Base-by-base conservation (phyloP, 2,113 vertebrate genomes). In the Mesoclemmys tuberculata region DNA sequence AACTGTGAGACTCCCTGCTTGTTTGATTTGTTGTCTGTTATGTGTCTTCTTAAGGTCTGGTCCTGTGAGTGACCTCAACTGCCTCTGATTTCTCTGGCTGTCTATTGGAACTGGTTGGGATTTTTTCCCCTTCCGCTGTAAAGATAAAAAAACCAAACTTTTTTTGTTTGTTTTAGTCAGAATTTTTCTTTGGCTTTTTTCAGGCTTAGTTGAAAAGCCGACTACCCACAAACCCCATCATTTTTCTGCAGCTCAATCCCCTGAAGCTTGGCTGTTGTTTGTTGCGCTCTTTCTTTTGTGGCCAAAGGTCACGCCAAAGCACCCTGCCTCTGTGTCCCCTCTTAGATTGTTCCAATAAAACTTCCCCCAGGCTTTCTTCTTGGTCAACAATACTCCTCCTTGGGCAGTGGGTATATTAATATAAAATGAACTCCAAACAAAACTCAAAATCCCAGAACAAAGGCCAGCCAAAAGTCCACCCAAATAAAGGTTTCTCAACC, bases 1-100 rank as follows among this genome's bases (percentile, higher is more conserved):
- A 74, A 9, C 79, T 52, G 6, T 58, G 27, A 44, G 18, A 78
- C 38, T 0, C 54, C 46, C 51, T 27, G 9, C n/a, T 55, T 26
- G 49, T 79, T 93, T 94, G 89, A 94, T 95, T 91, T 93, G 92
- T 86, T 95, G 91, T 96, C 95, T 52, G 35, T 93, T 95, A 97
- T 95, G 92, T 85, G 84, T 81, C 56, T 90, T 77, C 82, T 95
- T 96, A 96, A 89, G 85, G 49, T 2, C 2, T 7, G 4, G 58
- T 2, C 4, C 24, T 51, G 35, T n/a, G 2, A 38, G 22, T 46
- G 26, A 38, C 46, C 29, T 84, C 9, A 85, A 2, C 2, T 89
- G 19, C 3, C 16, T 2, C 27, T 24, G 3, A 41, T 0, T 54
- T 10, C 3, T 54, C 3, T 54, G 35, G 12, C 9, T 64, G 61